phyloP scores from a whole-genome alignment of 2,797 vertebrate genomes.

The Amniataba percoides region DNA sequence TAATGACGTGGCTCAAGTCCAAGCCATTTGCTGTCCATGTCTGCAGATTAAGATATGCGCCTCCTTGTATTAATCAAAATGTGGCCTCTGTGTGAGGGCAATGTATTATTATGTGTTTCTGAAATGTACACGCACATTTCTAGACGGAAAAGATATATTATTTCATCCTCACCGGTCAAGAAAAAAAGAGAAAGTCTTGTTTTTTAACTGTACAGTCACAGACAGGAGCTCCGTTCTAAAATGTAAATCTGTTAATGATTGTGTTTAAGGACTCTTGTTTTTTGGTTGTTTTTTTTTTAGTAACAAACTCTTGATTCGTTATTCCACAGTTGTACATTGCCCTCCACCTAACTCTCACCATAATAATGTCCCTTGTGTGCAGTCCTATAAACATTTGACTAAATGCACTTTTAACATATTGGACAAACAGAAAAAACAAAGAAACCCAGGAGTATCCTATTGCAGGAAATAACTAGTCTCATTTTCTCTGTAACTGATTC shows the following conservation, averaged over 20 bases:
- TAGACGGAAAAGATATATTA: background rate
- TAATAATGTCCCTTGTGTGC: slow-evolving; percentile 72
- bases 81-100: slow-evolving; percentile 68
- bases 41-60: slow-evolving; percentile 83
- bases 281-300: too few species aligned
- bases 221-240: slow-evolving; percentile 36
- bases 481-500: slow-evolving; percentile 92
- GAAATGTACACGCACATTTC: slow-evolving; percentile 36
- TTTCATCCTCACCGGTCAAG: slow-evolving; percentile 32
- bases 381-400: slow-evolving; percentile 80
- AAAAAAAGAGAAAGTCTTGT: slow-evolving; percentile 20
- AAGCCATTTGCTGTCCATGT: slow-evolving; percentile 77
- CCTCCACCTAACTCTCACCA: slow-evolving; percentile 56
- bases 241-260: slow-evolving; percentile 44
- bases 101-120: slow-evolving; percentile 62
- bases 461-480: slow-evolving; percentile 94
- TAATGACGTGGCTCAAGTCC: slow-evolving; percentile 85
- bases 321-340: slow-evolving; percentile 55
- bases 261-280: slow-evolving; percentile 24
- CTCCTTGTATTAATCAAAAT: slow-evolving; percentile 81
- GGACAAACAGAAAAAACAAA: slow-evolving; percentile 88
- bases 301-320: slow-evolving; percentile 52
- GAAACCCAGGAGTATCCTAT: slow-evolving; percentile 94
- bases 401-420: slow-evolving; percentile 89
- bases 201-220: slow-evolving; percentile 23